Base-by-base conservation (phyloP, 2,888 invertebrate species). In the Athalia cordata region DNA sequence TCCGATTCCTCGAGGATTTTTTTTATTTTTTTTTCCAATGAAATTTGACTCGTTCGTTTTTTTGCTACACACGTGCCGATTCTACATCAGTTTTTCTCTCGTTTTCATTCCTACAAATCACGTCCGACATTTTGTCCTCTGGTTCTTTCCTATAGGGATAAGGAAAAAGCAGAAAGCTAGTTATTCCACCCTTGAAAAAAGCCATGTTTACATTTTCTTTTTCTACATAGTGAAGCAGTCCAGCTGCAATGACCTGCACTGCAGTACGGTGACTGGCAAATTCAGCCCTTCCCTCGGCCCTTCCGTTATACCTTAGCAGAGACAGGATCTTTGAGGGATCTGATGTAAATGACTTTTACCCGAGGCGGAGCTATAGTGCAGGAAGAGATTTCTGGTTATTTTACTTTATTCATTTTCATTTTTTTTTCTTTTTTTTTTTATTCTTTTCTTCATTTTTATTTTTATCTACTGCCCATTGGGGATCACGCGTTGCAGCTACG, bases 91-190 rank as follows among this genome's bases (percentile, higher is more conserved):
- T 72, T 72, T 72, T 50, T 2, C 59, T 47, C 11, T 47, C 65
- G 11, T 15, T 50, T 29, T 11, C 29, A 49, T 62, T 62, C 74
- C 50, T 50, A 62, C 74, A 57, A 74, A 74, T 74, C 75, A 75
- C 62, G 61, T 61, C 75, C 62, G 75, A 75, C 61, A 62, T 50
- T 15, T 75, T 43, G 74, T 49, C 68, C 72, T 47, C 72, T 45
- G 9, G 43, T 59, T 29, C 68, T n/a, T 50, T 55, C 49, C 9
- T 29, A n/a, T 7, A 72, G 59, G 72, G 72, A 59, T 13, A 47
- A 15, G 45, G 45, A 43, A n/a, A 9, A 50, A 52, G 6, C 6
- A n/a, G 45, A 0, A 45, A 59, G 72, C 15, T n/a, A 43, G 62
- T 64, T 29, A 29, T 29, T 29, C 29, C 29, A 29, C 29, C 29